Evolutionary conservation across 2,797 vertebrate genomes (phyloP).

Genomic region (Cynopterus sphinx): DNA sequence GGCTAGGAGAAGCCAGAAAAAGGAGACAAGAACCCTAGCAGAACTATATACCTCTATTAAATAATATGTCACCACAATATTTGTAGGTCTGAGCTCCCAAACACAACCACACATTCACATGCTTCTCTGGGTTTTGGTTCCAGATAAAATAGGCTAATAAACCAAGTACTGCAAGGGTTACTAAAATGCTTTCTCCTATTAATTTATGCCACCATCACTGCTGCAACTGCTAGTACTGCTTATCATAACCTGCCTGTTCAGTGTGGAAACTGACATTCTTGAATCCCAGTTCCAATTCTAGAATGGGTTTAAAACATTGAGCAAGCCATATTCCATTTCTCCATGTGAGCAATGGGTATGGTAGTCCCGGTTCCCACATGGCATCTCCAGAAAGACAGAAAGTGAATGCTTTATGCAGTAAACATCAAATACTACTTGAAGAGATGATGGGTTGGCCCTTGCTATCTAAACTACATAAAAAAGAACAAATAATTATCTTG

Average conservation of each 20-base stretch:
- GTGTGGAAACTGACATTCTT: neutral
- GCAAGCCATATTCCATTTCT: neutral
- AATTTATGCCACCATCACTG: no score
- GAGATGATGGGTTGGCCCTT: neutral
- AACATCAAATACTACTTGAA: neutral
- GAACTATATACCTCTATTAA: neutral
- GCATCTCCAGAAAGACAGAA: neutral
- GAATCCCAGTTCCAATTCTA: neutral
- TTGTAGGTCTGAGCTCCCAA: neutral
- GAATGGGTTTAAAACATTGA: neutral
- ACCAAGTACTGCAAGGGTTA: neutral
- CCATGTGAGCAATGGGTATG: neutral
- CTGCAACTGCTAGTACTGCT: accelerated
- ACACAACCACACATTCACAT: accelerated
- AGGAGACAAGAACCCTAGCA: neutral
- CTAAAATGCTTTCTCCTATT: neutral
- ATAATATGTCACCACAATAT: neutral
- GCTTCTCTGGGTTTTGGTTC: neutral
- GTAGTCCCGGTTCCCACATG: accelerated
- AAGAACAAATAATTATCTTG: conserved; percentile 42
- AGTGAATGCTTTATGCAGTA: neutral
- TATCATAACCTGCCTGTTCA: neutral
- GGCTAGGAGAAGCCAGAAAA: neutral
- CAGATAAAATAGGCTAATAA: neutral
- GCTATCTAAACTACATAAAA: neutral